Conservation (phyloP, 2,888 invertebrate species). For the Nebria salina region DNA sequence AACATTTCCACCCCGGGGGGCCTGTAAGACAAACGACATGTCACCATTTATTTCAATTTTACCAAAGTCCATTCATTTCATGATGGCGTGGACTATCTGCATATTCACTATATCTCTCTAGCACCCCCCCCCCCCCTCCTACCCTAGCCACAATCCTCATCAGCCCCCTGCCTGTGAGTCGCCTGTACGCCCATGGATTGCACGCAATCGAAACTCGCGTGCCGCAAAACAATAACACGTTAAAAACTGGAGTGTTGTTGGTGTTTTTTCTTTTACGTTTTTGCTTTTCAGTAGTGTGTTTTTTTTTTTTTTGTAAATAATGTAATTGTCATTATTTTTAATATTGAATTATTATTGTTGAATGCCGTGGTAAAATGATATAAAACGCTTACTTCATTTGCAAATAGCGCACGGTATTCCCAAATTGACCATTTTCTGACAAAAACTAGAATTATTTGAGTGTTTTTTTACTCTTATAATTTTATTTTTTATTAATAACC, state of each 20-base stretch:
- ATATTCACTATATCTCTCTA: conserved; percentile 11
- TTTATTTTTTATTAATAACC: too few species aligned
- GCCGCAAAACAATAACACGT: conserved; percentile 36
- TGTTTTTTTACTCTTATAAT: conserved; percentile 18
- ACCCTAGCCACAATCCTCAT: neutral
- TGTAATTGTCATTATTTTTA: conserved; percentile 47
- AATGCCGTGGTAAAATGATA: conserved; percentile 46
- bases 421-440: conserved; percentile 37
- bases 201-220: conserved; percentile 36
- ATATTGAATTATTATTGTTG: conserved; percentile 47
- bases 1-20: conserved; percentile 1
- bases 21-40: conserved; percentile 40
- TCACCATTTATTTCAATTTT: conserved; percentile 46
- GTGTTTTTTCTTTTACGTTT: conserved; percentile 26
- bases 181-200: neutral
- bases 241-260: conserved; percentile 42
- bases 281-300: conserved; percentile 3
- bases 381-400: conserved; percentile 43
- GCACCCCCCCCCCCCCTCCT: neutral
- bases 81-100: conserved; percentile 17
- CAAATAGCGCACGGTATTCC: conserved; percentile 43
- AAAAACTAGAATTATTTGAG: conserved; percentile 32
- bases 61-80: conserved; percentile 27
- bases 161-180: neutral
- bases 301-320: conserved; percentile 40